phyloP scores from a whole-genome alignment of 2,888 invertebrate species.

The Hymenopus coronatus region DNA sequence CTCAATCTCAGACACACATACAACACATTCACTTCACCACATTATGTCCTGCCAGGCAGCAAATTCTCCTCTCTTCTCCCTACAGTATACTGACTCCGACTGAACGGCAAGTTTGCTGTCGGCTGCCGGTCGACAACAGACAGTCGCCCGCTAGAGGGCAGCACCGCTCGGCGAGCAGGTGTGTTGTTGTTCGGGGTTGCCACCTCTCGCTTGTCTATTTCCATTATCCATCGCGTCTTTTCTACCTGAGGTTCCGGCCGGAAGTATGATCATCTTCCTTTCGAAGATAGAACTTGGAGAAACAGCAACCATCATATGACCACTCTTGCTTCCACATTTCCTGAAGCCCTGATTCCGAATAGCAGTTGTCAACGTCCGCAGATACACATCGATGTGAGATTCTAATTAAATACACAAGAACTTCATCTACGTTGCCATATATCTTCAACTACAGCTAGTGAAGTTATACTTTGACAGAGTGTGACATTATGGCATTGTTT shows the following conservation, averaged over 20 bases:
- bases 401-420: too few species aligned
- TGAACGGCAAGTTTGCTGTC: not conserved
- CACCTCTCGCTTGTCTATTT: not conserved
- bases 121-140: not conserved
- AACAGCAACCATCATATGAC: too few species aligned
- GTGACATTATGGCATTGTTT: too few species aligned
- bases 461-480: too few species aligned
- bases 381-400: too few species aligned
- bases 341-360: too few species aligned
- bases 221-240: not conserved
- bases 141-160: not conserved
- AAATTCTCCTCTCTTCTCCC: not conserved
- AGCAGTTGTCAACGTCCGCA: too few species aligned
- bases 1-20: not conserved
- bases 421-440: too few species aligned
- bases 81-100: not conserved
- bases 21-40: not conserved
- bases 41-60: not conserved
- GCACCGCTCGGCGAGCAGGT: not conserved
- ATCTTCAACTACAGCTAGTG: too few species aligned
- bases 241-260: not conserved
- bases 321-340: too few species aligned
- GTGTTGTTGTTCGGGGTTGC: not conserved
- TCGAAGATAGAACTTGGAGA: not conserved
- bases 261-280: not conserved